These are phyloP conservation scores for Drosophila seclusa DNA, from an alignment of 2,888 invertebrate species.

Conservation along the genomic window DNA sequence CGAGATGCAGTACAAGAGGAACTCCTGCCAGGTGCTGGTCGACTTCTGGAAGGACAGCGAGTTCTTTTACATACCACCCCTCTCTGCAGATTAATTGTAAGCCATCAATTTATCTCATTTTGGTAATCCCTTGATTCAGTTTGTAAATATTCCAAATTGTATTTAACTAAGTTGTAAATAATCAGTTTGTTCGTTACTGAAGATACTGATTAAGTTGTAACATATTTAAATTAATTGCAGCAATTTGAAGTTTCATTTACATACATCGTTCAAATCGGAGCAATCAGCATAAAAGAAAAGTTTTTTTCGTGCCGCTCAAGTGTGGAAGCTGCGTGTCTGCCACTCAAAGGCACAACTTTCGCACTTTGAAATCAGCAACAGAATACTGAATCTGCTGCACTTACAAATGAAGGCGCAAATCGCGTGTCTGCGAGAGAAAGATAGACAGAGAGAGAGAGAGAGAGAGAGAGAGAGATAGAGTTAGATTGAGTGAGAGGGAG, in stretches of 20 bases:
- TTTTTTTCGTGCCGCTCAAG: slow-evolving; percentile 11
- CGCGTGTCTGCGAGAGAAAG: neutral
- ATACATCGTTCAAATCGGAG: neutral
- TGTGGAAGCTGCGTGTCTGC: slow-evolving; percentile 5
- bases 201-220: neutral
- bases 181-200: neutral
- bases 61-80: slow-evolving; percentile 54
- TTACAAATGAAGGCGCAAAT: neutral
- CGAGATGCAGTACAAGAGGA: slow-evolving; percentile 14
- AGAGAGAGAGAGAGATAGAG: neutral
- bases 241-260: neutral
- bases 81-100: neutral
- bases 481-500: neutral
- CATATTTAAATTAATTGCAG: neutral
- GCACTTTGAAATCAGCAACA: neutral
- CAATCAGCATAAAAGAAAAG: neutral
- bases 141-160: neutral
- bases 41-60: slow-evolving; percentile 65
- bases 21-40: slow-evolving; percentile 40
- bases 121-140: neutral
- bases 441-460: neutral
- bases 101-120: neutral
- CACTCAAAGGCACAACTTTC: slow-evolving; percentile 8
- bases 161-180: neutral
- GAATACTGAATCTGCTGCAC: neutral